phyloP scores from a whole-genome alignment of 2,797 vertebrate genomes.

The Chloroceryle amazona region DNA sequence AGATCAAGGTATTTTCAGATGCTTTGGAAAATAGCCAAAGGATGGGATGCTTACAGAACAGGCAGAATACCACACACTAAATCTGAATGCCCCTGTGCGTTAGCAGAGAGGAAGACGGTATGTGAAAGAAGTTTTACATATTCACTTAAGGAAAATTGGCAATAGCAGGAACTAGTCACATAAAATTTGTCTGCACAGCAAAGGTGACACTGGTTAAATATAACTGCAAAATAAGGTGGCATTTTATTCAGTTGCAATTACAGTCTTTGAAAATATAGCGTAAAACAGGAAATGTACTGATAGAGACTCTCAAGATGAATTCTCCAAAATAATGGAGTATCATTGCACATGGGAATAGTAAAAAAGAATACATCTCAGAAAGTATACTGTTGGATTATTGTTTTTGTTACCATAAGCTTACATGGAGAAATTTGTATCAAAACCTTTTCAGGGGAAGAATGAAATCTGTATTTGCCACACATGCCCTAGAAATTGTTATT shows the following conservation, averaged over 20 bases:
- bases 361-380: background rate
- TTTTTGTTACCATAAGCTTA: background rate
- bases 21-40: background rate
- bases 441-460: background rate
- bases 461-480: background rate
- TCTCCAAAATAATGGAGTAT: background rate
- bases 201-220: background rate
- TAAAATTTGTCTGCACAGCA: background rate
- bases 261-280: background rate
- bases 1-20: background rate
- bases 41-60: background rate
- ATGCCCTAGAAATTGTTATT: background rate
- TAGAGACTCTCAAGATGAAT: background rate
- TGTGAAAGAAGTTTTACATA: background rate
- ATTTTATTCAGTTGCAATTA: background rate
- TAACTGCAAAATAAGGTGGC: background rate
- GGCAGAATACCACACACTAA: background rate
- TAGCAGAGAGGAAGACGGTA: background rate
- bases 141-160: background rate
- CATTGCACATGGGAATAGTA: background rate
- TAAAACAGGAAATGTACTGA: background rate
- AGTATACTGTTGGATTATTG: background rate
- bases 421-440: background rate
- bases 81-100: background rate
- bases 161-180: background rate